phyloP scores from a whole-genome alignment of 2,888 invertebrate species.

The Autographa gamma region DNA sequence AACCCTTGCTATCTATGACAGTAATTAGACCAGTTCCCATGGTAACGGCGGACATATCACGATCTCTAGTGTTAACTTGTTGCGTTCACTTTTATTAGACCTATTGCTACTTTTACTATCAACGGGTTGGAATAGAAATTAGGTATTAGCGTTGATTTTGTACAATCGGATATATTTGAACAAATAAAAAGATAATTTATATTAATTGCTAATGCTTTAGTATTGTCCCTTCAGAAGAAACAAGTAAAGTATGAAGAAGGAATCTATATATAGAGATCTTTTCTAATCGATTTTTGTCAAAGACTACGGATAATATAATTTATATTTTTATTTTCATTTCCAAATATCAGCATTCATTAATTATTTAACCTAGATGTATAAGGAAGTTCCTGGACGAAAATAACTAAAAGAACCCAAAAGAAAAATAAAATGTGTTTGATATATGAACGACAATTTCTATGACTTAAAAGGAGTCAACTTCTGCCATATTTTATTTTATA shows the following conservation, averaged over 20 bases:
- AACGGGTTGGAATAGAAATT: too few relatives aligned
- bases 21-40: slow-evolving; percentile 77
- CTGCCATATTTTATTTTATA: not conserved
- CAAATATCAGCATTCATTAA: not conserved
- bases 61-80: slow-evolving; percentile 44
- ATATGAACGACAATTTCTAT: not conserved
- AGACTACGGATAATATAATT: too few relatives aligned
- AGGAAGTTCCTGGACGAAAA: not conserved
- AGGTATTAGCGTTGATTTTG: too few relatives aligned
- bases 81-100: slow-evolving; percentile 16
- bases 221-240: too few relatives aligned
- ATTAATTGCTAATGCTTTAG: too few relatives aligned
- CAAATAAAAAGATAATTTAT: too few relatives aligned
- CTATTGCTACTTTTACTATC: slow-evolving; percentile 36
- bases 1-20: slow-evolving; percentile 48
- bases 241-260: too few relatives aligned
- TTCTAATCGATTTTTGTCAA: too few relatives aligned
- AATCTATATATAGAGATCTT: too few relatives aligned
- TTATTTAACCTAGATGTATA: not conserved
- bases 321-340: too few relatives aligned
- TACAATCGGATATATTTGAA: too few relatives aligned
- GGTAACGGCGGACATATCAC: slow-evolving; percentile 60
- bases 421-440: not conserved
- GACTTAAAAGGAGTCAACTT: not conserved
- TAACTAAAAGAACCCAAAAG: not conserved